Base-by-base conservation (phyloP, 2,888 invertebrate genomes). In the Carabus problematicus region DNA sequence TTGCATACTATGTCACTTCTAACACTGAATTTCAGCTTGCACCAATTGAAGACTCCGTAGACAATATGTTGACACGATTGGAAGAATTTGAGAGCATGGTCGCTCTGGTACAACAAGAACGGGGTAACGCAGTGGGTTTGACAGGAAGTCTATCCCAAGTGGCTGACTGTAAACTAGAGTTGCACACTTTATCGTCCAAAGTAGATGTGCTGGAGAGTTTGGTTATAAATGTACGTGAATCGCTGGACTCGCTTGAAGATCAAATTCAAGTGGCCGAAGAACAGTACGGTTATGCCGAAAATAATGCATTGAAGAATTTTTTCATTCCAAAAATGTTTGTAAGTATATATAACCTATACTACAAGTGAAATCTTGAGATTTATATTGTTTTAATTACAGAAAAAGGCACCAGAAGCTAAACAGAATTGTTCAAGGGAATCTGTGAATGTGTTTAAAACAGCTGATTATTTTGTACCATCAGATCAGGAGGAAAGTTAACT, bases 61-160 rank as follows among this genome's bases (percentile, higher is more conserved):
- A 89, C 73, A 88, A 89, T 75, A 89, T 89, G 87, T 77, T 89
- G 60, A 87, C 88, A 0, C 82, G 89, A 70, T 80, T 89, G 19
- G 89, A 89, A 78, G 89, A 89, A 77, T 83, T 89, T 72, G 85
- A 88, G 72, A 87, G 87, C 73, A 84, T 89, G 55, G 77, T 89
- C 41, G 84, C 86, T 72, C 85, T 87, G 79, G 85, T 89, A 19
- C 76, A 75, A 71, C 76, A 76, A 74, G 75, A 71, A 84, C 84
- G 77, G 82, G 85, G 75, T 77, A 80, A 75, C 82, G 85, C 73
- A 83, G 84, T 76, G 76, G 82, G 73, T 71, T 74, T 67, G 75
- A 84, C 75, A 82, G 87, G 77, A 7, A 70, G 74, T 19, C 81
- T 87, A 18, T 79, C 80, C 16, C 85, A 87, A 74, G 84, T 88